phyloP scores from a whole-genome alignment of 2,888 invertebrate species.

The Hemaris fuciformis region DNA sequence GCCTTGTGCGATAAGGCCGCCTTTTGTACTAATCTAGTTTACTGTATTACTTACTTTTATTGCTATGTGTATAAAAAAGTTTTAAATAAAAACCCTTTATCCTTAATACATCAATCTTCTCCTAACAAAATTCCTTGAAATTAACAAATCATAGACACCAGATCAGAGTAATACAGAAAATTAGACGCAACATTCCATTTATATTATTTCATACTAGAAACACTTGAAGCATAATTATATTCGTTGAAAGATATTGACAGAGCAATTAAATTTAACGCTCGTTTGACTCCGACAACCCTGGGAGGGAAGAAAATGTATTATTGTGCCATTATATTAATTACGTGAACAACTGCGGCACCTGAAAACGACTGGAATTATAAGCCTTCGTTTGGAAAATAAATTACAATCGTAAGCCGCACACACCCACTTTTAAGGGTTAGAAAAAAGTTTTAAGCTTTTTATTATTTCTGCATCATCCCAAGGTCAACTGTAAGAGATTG shows the following conservation, averaged over 20 bases:
- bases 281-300: constrained; percentile 42
- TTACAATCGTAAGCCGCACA: constrained; percentile 18
- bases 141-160: not conserved
- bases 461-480: no score
- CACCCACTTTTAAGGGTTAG: constrained; percentile 27
- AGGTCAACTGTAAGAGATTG: no score
- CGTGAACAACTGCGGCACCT: constrained; percentile 37
- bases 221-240: constrained; percentile 12
- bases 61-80: no score
- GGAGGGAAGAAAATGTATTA: constrained; percentile 42
- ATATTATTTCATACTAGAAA: not conserved
- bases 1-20: no score
- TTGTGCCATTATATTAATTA: constrained; percentile 47
- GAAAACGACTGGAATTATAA: constrained; percentile 25
- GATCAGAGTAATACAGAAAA: no score
- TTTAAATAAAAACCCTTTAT: no score
- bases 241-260: constrained; percentile 30
- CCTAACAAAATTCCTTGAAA: no score
- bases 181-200: not conserved
- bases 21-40: no score
- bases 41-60: no score
- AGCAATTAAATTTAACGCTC: constrained; percentile 32
- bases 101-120: no score
- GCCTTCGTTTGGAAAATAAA: constrained; percentile 1
- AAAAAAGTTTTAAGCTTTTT: no score